These are phyloP conservation scores for Macroramphosus scolopax DNA, from an alignment of 2,797 vertebrate species.

Conservation along the genomic window DNA sequence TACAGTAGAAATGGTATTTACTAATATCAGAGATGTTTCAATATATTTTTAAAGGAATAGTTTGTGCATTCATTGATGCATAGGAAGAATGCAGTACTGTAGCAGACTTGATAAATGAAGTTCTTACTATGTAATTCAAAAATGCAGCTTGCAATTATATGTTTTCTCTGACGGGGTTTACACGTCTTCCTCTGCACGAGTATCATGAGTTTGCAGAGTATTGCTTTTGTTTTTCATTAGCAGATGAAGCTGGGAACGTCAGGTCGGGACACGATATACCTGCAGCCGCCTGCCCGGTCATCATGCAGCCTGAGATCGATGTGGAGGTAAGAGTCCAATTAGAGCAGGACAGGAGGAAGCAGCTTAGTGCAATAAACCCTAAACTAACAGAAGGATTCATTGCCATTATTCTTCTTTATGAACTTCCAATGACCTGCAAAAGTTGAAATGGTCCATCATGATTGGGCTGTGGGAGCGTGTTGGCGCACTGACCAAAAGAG, in stretches of 20 bases:
- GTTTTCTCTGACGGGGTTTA: too few relatives aligned
- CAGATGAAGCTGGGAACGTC: conserved; percentile 47
- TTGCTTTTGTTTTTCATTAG: conserved; percentile 32
- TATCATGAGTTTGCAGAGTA: too few relatives aligned
- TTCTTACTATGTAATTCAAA: not conserved
- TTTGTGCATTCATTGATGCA: too few relatives aligned
- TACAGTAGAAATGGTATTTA: conserved; percentile 35
- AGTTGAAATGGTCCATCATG: too few relatives aligned
- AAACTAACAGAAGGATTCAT: not conserved
- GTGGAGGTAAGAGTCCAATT: conserved; percentile 67
- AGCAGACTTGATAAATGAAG: not conserved
- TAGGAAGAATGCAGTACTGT: too few relatives aligned
- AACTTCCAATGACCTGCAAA: too few relatives aligned
- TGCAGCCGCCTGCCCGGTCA: conserved; percentile 27
- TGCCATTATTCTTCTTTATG: too few relatives aligned
- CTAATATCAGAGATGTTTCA: not conserved
- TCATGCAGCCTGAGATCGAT: conserved; percentile 74
- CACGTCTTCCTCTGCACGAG: too few relatives aligned
- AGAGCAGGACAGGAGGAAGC: too few relatives aligned
- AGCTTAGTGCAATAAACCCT: not conserved
- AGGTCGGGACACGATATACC: conserved; percentile 25
- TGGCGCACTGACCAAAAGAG: too few relatives aligned
- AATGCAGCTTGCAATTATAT: not conserved
- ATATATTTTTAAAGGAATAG: too few relatives aligned
- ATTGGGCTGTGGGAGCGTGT: not conserved